phyloP scores from a whole-genome alignment of 30 jellyfish, hydroid and myxozoan species.

The Aurelia sp. region DNA sequence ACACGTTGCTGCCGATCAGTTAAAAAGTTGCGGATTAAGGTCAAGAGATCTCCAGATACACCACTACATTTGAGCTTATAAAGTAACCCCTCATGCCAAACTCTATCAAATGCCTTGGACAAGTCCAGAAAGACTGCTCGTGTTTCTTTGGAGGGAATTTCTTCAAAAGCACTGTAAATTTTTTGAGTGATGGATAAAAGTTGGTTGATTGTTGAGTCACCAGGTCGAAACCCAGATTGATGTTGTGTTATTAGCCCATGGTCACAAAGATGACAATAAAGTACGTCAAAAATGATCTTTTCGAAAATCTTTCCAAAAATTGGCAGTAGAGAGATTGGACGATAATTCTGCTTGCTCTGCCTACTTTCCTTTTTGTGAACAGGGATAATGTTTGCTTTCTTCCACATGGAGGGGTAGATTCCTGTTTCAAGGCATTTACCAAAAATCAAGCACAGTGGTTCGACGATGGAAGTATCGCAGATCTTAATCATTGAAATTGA shows the following conservation, averaged over 20 bases:
- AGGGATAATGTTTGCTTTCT: too few relatives aligned
- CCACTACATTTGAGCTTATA: conserved; percentile 52
- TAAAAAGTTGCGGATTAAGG: too few relatives aligned
- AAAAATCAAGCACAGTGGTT: background rate
- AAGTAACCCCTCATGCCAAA: conserved; percentile 68
- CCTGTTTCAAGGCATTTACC: too few relatives aligned
- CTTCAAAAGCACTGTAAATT: conserved; percentile 58
- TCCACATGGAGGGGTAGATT: too few relatives aligned
- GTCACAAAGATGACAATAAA: conserved; percentile 40
- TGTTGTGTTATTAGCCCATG: conserved; percentile 34
- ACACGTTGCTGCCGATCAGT: too few relatives aligned
- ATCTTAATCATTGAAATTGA: conserved; percentile 19
- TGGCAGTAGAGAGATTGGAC: background rate
- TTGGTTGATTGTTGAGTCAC: conserved; percentile 54
- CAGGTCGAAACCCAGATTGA: conserved; percentile 56
- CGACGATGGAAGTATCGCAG: conserved; percentile 24
- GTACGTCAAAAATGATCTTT: conserved; percentile 34
- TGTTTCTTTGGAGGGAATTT: conserved; percentile 56
- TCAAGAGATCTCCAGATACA: conserved; percentile 49
- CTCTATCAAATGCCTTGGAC: conserved; percentile 71
- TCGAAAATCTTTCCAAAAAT: conserved; percentile 10
- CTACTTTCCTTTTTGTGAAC: too few relatives aligned
- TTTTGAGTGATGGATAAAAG: conserved; percentile 33
- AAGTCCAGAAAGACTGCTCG: conserved; percentile 70
- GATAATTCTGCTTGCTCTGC: too few relatives aligned